phyloP scores from a whole-genome alignment of 92 coral and sea anemone species.

The Bergia sp. region DNA sequence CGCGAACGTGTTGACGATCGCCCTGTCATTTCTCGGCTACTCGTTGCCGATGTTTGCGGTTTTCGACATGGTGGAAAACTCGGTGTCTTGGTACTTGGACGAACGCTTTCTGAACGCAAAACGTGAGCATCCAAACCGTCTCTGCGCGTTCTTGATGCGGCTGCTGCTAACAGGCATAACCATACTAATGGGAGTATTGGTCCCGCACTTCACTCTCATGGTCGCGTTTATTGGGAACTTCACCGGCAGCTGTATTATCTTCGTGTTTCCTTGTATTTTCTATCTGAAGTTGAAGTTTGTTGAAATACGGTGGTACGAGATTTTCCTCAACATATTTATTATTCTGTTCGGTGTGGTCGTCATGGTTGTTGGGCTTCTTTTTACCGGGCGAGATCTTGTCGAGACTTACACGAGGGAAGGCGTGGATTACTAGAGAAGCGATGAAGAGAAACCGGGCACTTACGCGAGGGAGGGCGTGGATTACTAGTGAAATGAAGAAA shows the following conservation, averaged over 20 bases:
- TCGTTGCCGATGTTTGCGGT: slow-evolving; percentile 79
- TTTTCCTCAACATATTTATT: slow-evolving; percentile 66
- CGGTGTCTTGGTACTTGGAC: slow-evolving; percentile 53
- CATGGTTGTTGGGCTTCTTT: slow-evolving; percentile 65
- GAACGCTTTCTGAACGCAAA: slow-evolving; percentile 60
- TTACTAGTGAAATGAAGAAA: not conserved
- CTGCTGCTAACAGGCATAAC: slow-evolving; percentile 59
- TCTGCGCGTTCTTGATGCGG: slow-evolving; percentile 66
- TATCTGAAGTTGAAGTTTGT: slow-evolving; percentile 67
- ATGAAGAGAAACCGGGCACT: not conserved
- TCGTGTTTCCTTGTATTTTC: slow-evolving; percentile 80
- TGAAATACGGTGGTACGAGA: slow-evolving; percentile 64
- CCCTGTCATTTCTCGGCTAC: slow-evolving; percentile 71
- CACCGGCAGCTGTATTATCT: slow-evolving; percentile 70
- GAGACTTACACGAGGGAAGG: slow-evolving; percentile 36
- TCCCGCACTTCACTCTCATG: slow-evolving; percentile 78
- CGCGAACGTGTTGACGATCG: slow-evolving; percentile 58
- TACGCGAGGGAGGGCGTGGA: slow-evolving; percentile 17
- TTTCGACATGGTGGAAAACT: slow-evolving; percentile 74
- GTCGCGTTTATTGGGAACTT: slow-evolving; percentile 82
- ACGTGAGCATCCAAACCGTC: slow-evolving; percentile 51
- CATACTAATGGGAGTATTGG: slow-evolving; percentile 65
- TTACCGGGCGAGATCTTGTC: slow-evolving; percentile 54
- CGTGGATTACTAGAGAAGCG: slow-evolving; percentile 13
- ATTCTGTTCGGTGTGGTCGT: slow-evolving; percentile 68